Conservation (phyloP, 2,888 invertebrate species). For the Nephrocerus scutellatus region DNA sequence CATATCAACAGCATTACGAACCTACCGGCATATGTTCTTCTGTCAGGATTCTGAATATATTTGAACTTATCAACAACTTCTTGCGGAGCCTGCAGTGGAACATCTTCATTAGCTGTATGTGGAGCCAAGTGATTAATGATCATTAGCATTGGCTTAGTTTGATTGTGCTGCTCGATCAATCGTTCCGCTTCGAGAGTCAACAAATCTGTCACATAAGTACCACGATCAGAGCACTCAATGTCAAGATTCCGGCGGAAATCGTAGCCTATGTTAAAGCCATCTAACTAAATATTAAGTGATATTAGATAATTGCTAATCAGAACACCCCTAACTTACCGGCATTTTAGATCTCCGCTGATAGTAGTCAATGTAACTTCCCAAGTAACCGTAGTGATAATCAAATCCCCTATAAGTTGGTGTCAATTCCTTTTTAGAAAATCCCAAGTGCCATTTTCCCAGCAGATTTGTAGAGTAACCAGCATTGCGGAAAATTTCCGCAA, state of each 20-base stretch:
- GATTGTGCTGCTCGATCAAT: slow-evolving; percentile 53
- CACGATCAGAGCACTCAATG: slow-evolving; percentile 51
- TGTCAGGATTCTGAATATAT: slow-evolving; percentile 59
- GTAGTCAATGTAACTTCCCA: slow-evolving; percentile 76
- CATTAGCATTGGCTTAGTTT: slow-evolving; percentile 63
- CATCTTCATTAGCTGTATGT: slow-evolving; percentile 66
- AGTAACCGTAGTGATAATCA: slow-evolving; percentile 76
- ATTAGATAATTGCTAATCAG: slow-evolving; percentile 9
- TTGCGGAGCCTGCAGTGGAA: slow-evolving; percentile 64
- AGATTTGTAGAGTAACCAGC: slow-evolving; percentile 75
- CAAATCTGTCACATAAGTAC: slow-evolving; percentile 62
- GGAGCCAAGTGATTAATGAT: slow-evolving; percentile 73
- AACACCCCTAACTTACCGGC: slow-evolving; percentile 37
- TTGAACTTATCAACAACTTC: slow-evolving; percentile 61
- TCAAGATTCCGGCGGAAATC: slow-evolving; percentile 51
- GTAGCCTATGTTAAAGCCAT: slow-evolving; percentile 42
- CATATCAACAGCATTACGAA: slow-evolving; percentile 1
- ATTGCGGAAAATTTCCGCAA: slow-evolving; percentile 62
- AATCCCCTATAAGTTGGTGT: slow-evolving; percentile 71
- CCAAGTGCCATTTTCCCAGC: slow-evolving; percentile 89
- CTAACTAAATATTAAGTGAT: too few relatives aligned
- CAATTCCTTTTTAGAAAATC: slow-evolving; percentile 56
- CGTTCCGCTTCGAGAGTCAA: slow-evolving; percentile 59
- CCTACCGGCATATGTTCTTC: slow-evolving; percentile 63
- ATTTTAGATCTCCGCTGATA: slow-evolving; percentile 56